These are phyloP conservation scores for Rutpela maculata DNA, from an alignment of 2,888 invertebrate genomes.

Conservation along the genomic window DNA sequence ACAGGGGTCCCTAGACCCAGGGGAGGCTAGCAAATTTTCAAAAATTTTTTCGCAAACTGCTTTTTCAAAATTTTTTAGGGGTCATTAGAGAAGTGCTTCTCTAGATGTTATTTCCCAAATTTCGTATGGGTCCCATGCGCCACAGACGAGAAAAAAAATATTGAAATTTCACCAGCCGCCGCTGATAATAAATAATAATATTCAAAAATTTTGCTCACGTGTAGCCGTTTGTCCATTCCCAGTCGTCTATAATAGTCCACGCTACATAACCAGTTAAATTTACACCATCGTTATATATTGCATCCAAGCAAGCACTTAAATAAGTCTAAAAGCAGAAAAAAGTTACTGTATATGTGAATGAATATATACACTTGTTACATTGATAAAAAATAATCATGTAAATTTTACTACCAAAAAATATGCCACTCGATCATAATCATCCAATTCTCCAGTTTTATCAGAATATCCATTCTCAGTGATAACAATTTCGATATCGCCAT, in stretches of 20 bases:
- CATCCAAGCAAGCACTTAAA: slow-evolving; percentile 51
- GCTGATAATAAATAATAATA: no score
- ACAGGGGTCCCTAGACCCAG: no score
- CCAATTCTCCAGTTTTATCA: slow-evolving; percentile 58
- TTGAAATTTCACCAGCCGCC: no score
- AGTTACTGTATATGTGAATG: no score
- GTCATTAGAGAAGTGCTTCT: no score
- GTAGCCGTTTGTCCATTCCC: slow-evolving; percentile 52
- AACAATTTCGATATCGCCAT: slow-evolving; percentile 74
- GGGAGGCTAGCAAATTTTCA: no score
- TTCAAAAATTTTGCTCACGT: slow-evolving; percentile 35
- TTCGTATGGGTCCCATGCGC: no score
- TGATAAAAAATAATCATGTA: background rate
- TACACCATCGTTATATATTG: slow-evolving; percentile 50
- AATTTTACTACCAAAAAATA: slow-evolving; percentile 26
- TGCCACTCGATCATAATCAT: slow-evolving; percentile 40
- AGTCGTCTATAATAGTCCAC: slow-evolving; percentile 54
- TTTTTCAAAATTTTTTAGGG: no score
- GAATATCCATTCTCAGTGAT: slow-evolving; percentile 78
- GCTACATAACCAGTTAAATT: slow-evolving; percentile 46
- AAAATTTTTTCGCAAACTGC: no score
- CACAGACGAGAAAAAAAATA: no score
- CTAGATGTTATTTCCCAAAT: no score
- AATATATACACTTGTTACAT: no score
- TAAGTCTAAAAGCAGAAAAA: slow-evolving; percentile 41